phyloP scores from a whole-genome alignment of 2,888 invertebrate species.

The Chydorus sphaericus region DNA sequence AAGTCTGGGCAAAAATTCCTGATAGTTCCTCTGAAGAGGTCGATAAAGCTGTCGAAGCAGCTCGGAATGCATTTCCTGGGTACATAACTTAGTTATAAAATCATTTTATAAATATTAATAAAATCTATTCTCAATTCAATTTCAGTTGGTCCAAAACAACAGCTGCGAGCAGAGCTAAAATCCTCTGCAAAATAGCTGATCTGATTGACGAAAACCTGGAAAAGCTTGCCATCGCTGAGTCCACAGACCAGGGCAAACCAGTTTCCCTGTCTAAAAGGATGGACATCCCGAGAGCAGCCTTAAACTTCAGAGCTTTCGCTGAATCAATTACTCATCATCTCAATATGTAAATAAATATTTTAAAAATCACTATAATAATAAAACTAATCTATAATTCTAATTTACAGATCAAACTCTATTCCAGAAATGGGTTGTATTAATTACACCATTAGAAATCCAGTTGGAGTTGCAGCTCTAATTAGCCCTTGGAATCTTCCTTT shows the following conservation, averaged over 20 bases:
- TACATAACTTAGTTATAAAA: constrained; percentile 20
- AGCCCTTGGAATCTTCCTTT: constrained; percentile 41
- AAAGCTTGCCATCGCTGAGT: constrained; percentile 35
- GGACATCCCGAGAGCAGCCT: constrained; percentile 37
- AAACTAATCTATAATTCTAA: not conserved
- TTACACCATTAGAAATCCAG: constrained; percentile 33
- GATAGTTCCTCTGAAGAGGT: constrained; percentile 27
- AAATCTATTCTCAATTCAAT: not conserved
- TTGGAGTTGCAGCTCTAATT: constrained; percentile 39
- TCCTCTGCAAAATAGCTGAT: constrained; percentile 34
- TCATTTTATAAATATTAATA: not conserved
- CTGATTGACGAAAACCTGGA: constrained; percentile 32
- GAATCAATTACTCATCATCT: constrained; percentile 28
- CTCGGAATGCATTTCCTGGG: constrained; percentile 32
- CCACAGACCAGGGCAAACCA: constrained; percentile 40
- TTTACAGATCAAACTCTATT: constrained; percentile 20
- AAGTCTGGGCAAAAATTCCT: constrained; percentile 32
- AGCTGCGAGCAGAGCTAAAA: constrained; percentile 27
- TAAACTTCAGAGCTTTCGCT: constrained; percentile 39
- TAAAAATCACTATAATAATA: not conserved
- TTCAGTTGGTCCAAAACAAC: constrained; percentile 34
- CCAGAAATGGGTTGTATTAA: constrained; percentile 27
- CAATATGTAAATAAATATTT: constrained; percentile 18
- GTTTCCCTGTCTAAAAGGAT: constrained; percentile 31
- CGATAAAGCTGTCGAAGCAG: constrained; percentile 30